Base-by-base conservation (phyloP, 2,113 vertebrate species). In the Chloropsis cyanopogon region DNA sequence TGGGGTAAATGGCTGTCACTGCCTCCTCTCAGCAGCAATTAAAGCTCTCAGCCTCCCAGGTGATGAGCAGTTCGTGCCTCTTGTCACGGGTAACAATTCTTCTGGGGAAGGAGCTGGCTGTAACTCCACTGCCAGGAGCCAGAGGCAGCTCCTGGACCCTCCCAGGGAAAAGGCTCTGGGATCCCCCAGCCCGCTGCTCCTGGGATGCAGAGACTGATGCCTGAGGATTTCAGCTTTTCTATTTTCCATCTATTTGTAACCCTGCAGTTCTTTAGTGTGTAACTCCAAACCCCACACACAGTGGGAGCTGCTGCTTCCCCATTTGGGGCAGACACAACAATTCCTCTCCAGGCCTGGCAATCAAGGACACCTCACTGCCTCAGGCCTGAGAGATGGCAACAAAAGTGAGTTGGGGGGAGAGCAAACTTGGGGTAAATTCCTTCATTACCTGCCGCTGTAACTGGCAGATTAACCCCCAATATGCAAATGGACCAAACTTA, bases 11-110 rank as follows among this genome's bases (percentile, higher is more conserved):
- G 52, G 69, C 91, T 95, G 91, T 89, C 82, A 76, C 41, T 42
- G 41, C 49, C 93, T 93, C 70, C 84, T 89, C 72, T 79, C 86
- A 89, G 89, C 82, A 61, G 94, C 83, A 89, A 92, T 95, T 85
- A 90, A 61, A 90, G 82, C 80, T 82, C 33, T 82, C 52, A n/a
- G 69, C 56, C 0, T 64, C 81, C 35, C 57, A 0, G 52, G 60
- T 92, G 94, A 92, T 3, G 52, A 88, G 81, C 26, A 5, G 24
- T 46, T 95, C 41, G 9, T 88, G 86, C 82, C 65, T 81, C 72
- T 5, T 64, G 68, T 69, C 72, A 71, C 8, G 6, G 77, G 77
- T 70, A 54, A 39, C 72, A 21, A 37, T 49, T 66, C 63, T 76
- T 41, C 23, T 11, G 35, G 33, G 29, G 65, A 52, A 70, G 72